phyloP scores from a whole-genome alignment of 2,797 vertebrate species.

The Hippoglossus hippoglossus region DNA sequence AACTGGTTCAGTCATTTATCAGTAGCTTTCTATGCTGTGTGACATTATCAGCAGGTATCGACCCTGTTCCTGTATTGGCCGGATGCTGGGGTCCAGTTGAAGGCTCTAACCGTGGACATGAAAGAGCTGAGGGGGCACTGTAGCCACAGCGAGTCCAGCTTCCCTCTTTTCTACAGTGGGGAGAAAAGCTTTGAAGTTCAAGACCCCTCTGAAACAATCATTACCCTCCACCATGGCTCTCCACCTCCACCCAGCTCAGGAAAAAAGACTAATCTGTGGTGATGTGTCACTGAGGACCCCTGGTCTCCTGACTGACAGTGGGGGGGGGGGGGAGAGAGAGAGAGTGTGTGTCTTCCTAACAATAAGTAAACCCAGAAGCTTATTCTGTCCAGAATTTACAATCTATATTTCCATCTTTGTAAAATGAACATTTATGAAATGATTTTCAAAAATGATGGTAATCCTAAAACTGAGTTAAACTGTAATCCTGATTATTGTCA shows the following conservation, averaged over 20 bases:
- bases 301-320: not conserved
- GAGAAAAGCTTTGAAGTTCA: constrained; percentile 75
- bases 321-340: too few relatives aligned
- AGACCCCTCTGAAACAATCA: constrained; percentile 64
- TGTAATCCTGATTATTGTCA: constrained; percentile 3
- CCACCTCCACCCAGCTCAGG: constrained; percentile 35
- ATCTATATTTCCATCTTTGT: not conserved
- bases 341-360: too few relatives aligned
- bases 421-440: not conserved
- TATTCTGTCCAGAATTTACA: not conserved
- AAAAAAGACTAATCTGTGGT: constrained; percentile 34
- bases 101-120: constrained; percentile 54
- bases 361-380: not conserved
- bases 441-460: not conserved
- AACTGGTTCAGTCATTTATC: constrained; percentile 20
- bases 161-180: constrained; percentile 43
- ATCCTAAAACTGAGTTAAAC: not conserved
- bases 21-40: constrained; percentile 23
- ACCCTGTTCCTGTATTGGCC: constrained; percentile 35
- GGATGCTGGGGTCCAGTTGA: constrained; percentile 27
- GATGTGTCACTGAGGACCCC: constrained; percentile 26
- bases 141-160: constrained; percentile 43
- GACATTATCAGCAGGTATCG: constrained; percentile 42
- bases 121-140: constrained; percentile 63
- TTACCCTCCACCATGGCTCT: constrained; percentile 48